phyloP scores from a whole-genome alignment of 2,888 invertebrate genomes.

The Lasioglossum malachurum region DNA sequence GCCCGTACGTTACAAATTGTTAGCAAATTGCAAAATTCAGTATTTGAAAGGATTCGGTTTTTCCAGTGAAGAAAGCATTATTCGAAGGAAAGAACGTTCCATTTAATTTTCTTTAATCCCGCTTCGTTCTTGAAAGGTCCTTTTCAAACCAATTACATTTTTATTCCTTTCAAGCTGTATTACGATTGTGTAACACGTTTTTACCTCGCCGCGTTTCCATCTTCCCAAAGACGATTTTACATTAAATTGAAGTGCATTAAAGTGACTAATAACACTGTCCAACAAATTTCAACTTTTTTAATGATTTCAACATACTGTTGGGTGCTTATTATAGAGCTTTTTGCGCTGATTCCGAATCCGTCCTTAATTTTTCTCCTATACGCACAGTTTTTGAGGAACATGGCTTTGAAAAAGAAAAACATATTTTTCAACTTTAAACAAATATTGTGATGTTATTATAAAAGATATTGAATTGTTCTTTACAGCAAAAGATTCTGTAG shows the following conservation, averaged over 20 bases:
- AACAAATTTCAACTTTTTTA: too few relatives aligned
- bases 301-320: too few relatives aligned
- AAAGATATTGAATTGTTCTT: too few relatives aligned
- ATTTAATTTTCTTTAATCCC: background rate
- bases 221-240: background rate
- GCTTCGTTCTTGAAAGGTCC: background rate
- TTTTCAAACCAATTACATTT: background rate
- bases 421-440: too few relatives aligned
- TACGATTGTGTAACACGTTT: background rate
- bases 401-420: too few relatives aligned
- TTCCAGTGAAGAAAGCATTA: background rate
- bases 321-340: too few relatives aligned
- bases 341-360: too few relatives aligned
- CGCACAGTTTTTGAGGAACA: too few relatives aligned
- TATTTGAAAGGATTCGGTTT: background rate
- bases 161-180: background rate
- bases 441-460: too few relatives aligned
- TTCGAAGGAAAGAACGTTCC: background rate
- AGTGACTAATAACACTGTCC: too few relatives aligned
- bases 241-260: background rate
- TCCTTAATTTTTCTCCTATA: too few relatives aligned
- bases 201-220: background rate
- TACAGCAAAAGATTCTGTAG: too few relatives aligned
- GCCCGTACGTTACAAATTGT: background rate
- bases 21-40: background rate